Base-by-base conservation (phyloP, 37 sponge, comb jelly and placozoan genomes). In the Halisarca cf. caerulea region DNA sequence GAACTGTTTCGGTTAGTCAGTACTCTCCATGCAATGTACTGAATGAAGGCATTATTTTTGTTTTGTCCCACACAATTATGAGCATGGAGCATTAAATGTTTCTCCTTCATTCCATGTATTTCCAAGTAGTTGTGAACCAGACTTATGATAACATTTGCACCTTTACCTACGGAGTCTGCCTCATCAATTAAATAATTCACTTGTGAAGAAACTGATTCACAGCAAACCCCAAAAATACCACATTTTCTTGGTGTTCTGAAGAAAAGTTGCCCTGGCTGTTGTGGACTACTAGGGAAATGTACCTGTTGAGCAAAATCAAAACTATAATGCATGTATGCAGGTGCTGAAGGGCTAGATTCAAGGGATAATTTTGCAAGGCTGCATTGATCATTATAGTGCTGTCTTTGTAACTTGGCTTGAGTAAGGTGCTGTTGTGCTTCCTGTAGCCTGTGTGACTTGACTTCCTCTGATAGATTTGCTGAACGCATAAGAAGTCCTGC, bases 151-250 rank as follows among this genome's bases (percentile, higher is more conserved):
- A 80, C 27, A 42, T 86, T 86, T 32, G 58, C 81, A 35, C 81
- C 81, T 30, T 80, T 69, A 18, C 81, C 81, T 32, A 58, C 33
- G 2, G 3, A 21, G 7, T 7, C 37, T 35, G 36, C 59, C 36
- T 80, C 81, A 58, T 80, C 81, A 30, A 36, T 78, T 15, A 78
- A 28, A 28, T 38, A 78, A 78, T 78, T 69, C 2, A 69, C 85
- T 79, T 91, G 91, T 3, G 74, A 38, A 7, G 87, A 87, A 3
- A 86, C 54, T 5, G 75, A 84, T 53, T 91, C 87, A 39, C 91
- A 91, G 80, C 75, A 68, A 21, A 91, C 78, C 3, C 91, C 91
- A 72, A 91, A 91, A 0, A 91, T 58, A 6, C 68, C 84, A 70
- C 91, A 86, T 72, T 91, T 91, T 5, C 87, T 53, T 28, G 91